Evolutionary conservation across 1,140 invertebrate genomes (phyloP).

Genomic region (Hyphantria cunea): DNA sequence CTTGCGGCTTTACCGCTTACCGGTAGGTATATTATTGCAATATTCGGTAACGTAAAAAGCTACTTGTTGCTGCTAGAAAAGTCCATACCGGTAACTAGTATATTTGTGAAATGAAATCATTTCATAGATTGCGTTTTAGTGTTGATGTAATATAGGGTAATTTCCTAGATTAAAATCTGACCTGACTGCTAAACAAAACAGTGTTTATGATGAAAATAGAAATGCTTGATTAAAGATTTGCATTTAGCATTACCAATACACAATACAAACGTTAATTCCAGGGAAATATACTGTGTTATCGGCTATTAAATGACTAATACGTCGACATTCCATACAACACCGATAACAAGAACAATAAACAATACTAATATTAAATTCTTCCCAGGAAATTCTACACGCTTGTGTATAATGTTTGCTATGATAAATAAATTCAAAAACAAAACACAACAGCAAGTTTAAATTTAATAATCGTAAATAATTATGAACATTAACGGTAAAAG

Average conservation of each 20-base stretch:
- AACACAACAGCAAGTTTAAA: conserved; percentile 29
- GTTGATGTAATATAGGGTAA: conserved; percentile 1
- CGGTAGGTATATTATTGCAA: conserved; percentile 8
- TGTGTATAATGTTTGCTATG: too few relatives aligned
- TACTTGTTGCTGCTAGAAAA: conserved; percentile 20
- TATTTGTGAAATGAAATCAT: conserved; percentile 2
- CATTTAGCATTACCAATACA: neutral
- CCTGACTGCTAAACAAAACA: neutral
- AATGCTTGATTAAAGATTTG: too few relatives aligned
- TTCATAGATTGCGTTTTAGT: conserved; percentile 9
- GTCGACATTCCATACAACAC: conserved; percentile 1
- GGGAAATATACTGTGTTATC: conserved; percentile 5
- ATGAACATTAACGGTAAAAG: conserved; percentile 50
- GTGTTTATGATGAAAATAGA: neutral
- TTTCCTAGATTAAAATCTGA: conserved; percentile 17
- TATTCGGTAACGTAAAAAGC: conserved; percentile 25
- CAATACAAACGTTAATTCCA: conserved; percentile 12
- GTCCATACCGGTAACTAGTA: conserved; percentile 8
- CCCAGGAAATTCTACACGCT: neutral
- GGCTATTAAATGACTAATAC: conserved; percentile 16
- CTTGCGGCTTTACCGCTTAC: conserved; percentile 4
- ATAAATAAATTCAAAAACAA: conserved; percentile 26
- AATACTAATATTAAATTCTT: neutral
- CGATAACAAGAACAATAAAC: neutral
- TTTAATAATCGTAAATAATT: conserved; percentile 50